Evolutionary conservation across 2,113 vertebrate genomes (phyloP).

Genomic region (Lophochroa leadbeateri): DNA sequence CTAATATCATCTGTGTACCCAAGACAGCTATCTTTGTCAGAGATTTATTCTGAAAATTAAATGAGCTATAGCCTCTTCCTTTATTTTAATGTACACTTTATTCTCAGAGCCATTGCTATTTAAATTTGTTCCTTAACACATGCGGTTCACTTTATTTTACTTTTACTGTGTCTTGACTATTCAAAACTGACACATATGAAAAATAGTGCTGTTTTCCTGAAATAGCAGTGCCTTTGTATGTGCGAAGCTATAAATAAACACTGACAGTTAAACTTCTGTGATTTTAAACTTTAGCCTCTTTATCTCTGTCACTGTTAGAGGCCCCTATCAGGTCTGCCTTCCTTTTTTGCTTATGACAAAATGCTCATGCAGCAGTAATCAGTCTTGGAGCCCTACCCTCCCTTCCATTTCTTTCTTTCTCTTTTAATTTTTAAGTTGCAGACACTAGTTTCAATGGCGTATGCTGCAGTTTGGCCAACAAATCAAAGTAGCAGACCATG

Average conservation of each 20-base stretch:
- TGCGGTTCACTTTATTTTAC: slow-evolving; percentile 71
- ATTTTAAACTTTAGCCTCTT: slow-evolving; percentile 71
- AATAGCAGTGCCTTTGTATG: slow-evolving; percentile 69
- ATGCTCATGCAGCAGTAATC: slow-evolving; percentile 60
- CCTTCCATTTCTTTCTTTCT: slow-evolving; percentile 5
- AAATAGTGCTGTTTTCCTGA: slow-evolving; percentile 61
- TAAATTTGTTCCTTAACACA: slow-evolving; percentile 70
- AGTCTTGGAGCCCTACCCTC: slow-evolving; percentile 12
- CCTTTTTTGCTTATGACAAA: slow-evolving; percentile 60
- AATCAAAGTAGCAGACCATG: neutral
- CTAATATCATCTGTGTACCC: slow-evolving; percentile 26
- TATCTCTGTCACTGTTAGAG: slow-evolving; percentile 69
- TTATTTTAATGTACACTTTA: slow-evolving; percentile 73
- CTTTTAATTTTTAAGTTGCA: slow-evolving; percentile 55
- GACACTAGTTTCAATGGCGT: neutral
- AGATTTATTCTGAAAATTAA: slow-evolving; percentile 71
- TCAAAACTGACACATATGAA: slow-evolving; percentile 73
- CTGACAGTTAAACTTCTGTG: slow-evolving; percentile 63
- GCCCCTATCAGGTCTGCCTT: slow-evolving; percentile 49
- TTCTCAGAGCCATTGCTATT: slow-evolving; percentile 69
- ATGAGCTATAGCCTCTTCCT: slow-evolving; percentile 44
- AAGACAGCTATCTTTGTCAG: slow-evolving; percentile 25
- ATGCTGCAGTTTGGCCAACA: neutral
- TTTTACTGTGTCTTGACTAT: slow-evolving; percentile 65
- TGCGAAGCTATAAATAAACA: slow-evolving; percentile 70